These are phyloP conservation scores for Protonibea diacanthus DNA, from an alignment of 2,797 vertebrate species.

Conservation along the genomic window DNA sequence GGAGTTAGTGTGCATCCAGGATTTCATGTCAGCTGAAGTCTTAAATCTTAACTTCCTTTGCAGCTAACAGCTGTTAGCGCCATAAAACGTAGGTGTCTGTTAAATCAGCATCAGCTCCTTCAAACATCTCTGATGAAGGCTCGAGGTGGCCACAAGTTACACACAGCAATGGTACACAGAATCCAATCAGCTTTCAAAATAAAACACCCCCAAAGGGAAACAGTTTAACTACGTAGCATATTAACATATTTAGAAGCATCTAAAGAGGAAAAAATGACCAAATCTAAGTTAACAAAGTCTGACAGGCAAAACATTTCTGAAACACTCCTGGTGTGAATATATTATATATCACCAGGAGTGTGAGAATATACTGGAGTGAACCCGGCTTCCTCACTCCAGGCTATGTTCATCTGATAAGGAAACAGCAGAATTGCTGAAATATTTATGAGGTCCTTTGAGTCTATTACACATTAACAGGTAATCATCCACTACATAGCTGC, in stretches of 20 bases:
- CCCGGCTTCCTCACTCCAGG: background rate
- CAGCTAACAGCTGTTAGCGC: background rate
- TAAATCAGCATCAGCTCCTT: background rate
- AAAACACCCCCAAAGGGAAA: no score
- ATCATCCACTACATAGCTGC: background rate
- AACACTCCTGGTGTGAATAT: no score
- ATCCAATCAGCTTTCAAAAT: no score
- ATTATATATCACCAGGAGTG: no score
- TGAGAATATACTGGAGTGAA: no score
- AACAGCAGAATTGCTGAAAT: conserved; percentile 33
- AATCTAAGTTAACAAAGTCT: no score
- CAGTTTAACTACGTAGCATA: no score
- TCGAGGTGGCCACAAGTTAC: background rate
- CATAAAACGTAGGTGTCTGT: background rate
- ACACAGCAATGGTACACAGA: no score
- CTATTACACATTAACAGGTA: conserved; percentile 21
- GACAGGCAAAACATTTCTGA: no score
- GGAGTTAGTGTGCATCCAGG: no score
- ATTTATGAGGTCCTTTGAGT: conserved; percentile 45
- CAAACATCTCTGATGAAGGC: background rate
- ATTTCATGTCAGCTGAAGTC: background rate
- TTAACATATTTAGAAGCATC: no score
- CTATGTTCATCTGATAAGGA: conserved; percentile 33
- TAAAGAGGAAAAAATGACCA: no score
- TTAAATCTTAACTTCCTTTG: background rate